Evolutionary conservation across 2,113 vertebrate genomes (phyloP).

Genomic region (Butastur rufipennis): DNA sequence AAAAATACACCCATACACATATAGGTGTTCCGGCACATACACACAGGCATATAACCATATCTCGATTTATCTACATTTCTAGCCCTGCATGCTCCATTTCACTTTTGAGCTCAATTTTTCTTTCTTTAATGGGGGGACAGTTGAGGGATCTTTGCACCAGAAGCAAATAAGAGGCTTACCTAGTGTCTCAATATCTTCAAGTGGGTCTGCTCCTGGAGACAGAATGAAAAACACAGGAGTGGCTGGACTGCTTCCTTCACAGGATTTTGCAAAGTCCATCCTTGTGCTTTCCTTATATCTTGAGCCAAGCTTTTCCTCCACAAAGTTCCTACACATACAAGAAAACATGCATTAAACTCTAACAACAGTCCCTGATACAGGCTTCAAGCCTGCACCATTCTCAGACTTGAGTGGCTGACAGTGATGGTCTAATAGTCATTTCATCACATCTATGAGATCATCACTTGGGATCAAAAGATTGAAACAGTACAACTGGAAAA

Average conservation of each 20-base stretch:
- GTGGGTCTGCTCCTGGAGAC: slow-evolving; percentile 77
- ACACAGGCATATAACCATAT: rapidly evolving
- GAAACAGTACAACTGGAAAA: neutral
- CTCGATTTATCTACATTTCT: neutral
- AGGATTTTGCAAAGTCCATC: slow-evolving; percentile 77
- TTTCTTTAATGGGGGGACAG: neutral
- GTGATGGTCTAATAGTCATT: rapidly evolving
- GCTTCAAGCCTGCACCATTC: neutral
- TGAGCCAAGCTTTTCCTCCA: slow-evolving; percentile 78
- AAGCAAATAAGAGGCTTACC: slow-evolving; percentile 52
- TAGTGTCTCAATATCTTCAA: slow-evolving; percentile 80
- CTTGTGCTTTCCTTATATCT: slow-evolving; percentile 73
- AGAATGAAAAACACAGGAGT: slow-evolving; percentile 84
- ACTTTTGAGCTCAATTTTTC: neutral
- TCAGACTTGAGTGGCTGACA: neutral
- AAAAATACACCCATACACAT: neutral
- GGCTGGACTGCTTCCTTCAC: slow-evolving; percentile 72
- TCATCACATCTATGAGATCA: neutral
- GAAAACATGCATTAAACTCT: neutral
- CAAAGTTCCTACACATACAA: slow-evolving; percentile 69
- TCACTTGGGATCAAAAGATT: neutral
- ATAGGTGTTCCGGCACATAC: neutral
- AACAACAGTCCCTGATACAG: neutral
- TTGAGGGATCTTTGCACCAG: neutral
- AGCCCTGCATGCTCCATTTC: neutral